These are phyloP conservation scores for Pseudochromis fuscus DNA, from an alignment of 2,797 vertebrate species.

Conservation along the genomic window DNA sequence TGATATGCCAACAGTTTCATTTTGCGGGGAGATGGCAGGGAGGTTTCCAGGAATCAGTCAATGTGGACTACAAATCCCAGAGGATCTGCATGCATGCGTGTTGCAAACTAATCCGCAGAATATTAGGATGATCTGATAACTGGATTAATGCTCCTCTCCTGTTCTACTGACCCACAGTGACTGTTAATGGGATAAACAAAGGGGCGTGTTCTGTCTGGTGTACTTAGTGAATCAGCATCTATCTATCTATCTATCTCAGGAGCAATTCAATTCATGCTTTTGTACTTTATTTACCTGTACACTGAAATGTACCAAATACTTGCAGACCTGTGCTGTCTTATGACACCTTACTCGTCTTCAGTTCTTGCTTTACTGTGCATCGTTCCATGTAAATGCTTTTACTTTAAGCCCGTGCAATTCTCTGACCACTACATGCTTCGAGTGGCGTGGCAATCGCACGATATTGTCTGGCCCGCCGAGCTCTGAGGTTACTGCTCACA, in stretches of 20 bases:
- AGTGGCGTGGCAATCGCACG: conserved; percentile 35
- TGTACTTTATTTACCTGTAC: not conserved
- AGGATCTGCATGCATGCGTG: not conserved
- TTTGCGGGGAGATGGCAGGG: not conserved
- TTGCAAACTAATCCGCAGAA: conserved; percentile 60
- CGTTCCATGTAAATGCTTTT: conserved; percentile 70
- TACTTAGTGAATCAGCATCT: conserved; percentile 5
- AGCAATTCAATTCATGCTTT: too few relatives aligned
- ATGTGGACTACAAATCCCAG: conserved; percentile 67
- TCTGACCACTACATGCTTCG: conserved; percentile 56
- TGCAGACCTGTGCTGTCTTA: not conserved
- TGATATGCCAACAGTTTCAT: conserved; percentile 37
- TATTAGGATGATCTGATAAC: conserved; percentile 73
- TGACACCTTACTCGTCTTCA: conserved; percentile 24
- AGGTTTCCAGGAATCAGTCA: conserved; percentile 1
- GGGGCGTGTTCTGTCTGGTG: not conserved
- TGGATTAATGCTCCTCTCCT: conserved; percentile 67
- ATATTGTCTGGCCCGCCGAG: conserved; percentile 24
- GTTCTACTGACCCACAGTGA: conserved; percentile 61
- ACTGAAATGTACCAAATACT: too few relatives aligned
- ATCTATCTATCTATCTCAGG: conserved; percentile 14
- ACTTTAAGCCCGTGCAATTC: conserved; percentile 75
- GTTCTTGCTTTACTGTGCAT: conserved; percentile 26
- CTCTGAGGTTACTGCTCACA: conserved; percentile 23
- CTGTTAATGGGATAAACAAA: conserved; percentile 22